Percentiles rank a stretch among this genome's conserved stretches.
phyloP scores from a whole-genome alignment of 2,113 vertebrate genomes.

The Aplodontia rufa region DNA sequence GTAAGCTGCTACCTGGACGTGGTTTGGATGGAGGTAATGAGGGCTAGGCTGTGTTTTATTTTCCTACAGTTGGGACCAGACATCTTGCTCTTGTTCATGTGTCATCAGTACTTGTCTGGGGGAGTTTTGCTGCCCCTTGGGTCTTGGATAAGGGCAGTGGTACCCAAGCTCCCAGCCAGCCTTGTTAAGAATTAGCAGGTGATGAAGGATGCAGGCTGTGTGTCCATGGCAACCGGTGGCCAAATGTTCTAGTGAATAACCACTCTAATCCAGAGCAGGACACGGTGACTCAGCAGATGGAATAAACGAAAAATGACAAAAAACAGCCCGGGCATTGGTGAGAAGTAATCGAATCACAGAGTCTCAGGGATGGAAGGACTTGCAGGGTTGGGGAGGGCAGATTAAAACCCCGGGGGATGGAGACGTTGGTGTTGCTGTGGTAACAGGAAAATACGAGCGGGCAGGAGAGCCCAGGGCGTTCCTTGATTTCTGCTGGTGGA shows the following conservation, averaged over 20 bases:
- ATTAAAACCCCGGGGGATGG: not conserved
- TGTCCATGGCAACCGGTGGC: slow-evolving; percentile 61
- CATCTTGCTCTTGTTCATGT: not conserved
- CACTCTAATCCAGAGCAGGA: not conserved
- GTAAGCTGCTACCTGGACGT: not conserved
- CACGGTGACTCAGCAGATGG: not conserved
- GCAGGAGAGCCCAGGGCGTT: not conserved
- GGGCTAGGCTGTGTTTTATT: not conserved
- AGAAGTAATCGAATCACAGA: not conserved
- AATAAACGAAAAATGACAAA: not conserved
- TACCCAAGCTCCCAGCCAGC: slow-evolving; percentile 39
- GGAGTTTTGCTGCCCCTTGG: not conserved
- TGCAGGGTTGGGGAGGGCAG: not conserved
- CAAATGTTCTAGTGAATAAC: slow-evolving; percentile 43
- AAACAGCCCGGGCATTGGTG: not conserved
- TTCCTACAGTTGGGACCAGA: not conserved
- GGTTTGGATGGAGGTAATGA: not conserved
- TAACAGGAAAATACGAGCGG: not conserved
- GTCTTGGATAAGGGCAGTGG: not conserved
- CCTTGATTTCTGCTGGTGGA: not conserved
- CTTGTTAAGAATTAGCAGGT: slow-evolving; percentile 26
- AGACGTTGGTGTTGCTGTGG: not conserved
- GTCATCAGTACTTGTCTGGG: not conserved
- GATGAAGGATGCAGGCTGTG: slow-evolving; percentile 37
- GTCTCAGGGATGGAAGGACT: slow-evolving; percentile 20